Base-by-base conservation (phyloP, 1,140 invertebrate species). In the Listronotus bonariensis region DNA sequence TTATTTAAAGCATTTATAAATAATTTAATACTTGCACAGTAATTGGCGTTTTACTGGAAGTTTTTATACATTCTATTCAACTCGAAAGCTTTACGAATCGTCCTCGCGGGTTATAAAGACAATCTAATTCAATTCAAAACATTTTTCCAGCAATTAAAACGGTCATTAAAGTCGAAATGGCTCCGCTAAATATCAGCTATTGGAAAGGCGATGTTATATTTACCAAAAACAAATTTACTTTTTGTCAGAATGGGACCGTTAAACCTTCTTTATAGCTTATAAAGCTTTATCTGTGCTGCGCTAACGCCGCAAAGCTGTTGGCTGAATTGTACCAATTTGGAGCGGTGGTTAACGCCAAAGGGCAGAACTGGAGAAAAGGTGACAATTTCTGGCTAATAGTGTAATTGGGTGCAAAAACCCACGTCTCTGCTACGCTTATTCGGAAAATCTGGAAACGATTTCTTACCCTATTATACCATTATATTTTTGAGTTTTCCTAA, bases 181-280 rank as follows among this genome's bases (percentile, higher is more conserved):
- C n/a, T 12, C 15, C 32, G 38, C 15, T 54, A 54, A 54, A 51
- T 26, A 51, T 31, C 48, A 31, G 31, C 48, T 54, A 38, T 41
- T 20, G n/a, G 38, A 54, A 34, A 12, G 36, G 32, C 15, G 8
- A 17, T 41, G 38, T 54, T 54, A 54, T 54, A 54, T 54, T 54
- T 54, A 54, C 52, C 34, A 54, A 18, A 54, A 54, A 54, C 52
- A 54, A 54, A 54, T 54, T 54, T 54, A 54, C 52, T 54, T 54
- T 54, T 54, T 54, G 52, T 54, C 52, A 54, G 52, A 54, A 54
- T 32, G 36, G 52, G 34, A 41, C 52, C 31, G 52, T 54, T 54
- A 54, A 54, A 54, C 52, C 52, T 54, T 54, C 52, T 54, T 54
- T 54, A 54, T 54, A 34, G 52, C 52, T 40, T 54, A 54, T 54